These are phyloP conservation scores for Dorcus hopei DNA, from an alignment of 2,888 invertebrate genomes.

Conservation along the genomic window DNA sequence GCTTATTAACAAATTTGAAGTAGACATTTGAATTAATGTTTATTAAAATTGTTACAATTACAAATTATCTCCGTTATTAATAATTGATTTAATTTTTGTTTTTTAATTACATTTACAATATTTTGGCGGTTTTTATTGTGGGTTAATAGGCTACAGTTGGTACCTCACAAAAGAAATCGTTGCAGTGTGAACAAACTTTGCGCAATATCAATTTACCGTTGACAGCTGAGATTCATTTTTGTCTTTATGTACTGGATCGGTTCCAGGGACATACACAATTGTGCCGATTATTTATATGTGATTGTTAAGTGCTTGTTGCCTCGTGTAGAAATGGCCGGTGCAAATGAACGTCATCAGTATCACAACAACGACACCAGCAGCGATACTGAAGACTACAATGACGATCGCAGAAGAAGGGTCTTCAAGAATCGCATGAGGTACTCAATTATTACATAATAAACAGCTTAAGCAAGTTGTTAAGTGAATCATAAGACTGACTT, in stretches of 20 bases:
- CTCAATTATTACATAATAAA: slow-evolving; percentile 2
- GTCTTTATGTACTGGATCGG: slow-evolving; percentile 44
- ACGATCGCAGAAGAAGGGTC: slow-evolving; percentile 64
- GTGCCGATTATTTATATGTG: slow-evolving; percentile 42
- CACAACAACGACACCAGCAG: slow-evolving; percentile 69
- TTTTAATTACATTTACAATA: no score
- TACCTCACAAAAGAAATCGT: no score
- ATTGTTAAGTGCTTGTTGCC: slow-evolving; percentile 46
- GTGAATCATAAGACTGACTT: no score
- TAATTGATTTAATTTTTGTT: no score
- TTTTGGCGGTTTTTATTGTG: no score
- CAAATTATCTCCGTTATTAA: no score
- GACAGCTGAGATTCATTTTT: neutral
- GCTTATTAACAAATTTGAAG: no score
- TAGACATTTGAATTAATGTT: no score
- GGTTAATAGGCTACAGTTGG: no score
- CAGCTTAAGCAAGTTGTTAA: no score
- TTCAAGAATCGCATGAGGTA: slow-evolving; percentile 71
- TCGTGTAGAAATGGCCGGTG: slow-evolving; percentile 45
- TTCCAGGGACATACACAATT: slow-evolving; percentile 41
- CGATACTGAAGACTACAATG: slow-evolving; percentile 81
- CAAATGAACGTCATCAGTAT: slow-evolving; percentile 44
- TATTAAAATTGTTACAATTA: no score
- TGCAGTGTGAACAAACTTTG: no score
- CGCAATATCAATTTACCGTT: neutral